Evolutionary conservation across 1,140 invertebrate species (phyloP).

Genomic region (Arion vulgaris): DNA sequence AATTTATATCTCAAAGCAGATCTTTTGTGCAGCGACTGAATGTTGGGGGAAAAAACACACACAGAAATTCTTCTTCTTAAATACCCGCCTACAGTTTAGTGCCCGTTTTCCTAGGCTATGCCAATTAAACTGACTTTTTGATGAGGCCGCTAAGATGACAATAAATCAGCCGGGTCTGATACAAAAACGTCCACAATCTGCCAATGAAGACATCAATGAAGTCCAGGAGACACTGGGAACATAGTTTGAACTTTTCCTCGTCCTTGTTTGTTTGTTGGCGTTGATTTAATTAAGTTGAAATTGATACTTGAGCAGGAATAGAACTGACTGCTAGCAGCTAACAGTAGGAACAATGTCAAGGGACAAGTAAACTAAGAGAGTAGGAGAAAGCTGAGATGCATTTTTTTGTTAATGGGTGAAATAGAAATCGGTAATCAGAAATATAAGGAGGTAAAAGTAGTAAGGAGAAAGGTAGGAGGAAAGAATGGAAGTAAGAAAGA

Average conservation of each 20-base stretch:
- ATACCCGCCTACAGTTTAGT: background rate
- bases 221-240: background rate
- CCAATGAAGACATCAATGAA: background rate
- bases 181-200: background rate
- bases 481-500: too few relatives aligned
- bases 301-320: too few relatives aligned
- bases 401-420: too few relatives aligned
- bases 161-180: background rate
- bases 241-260: background rate
- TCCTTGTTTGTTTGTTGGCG: background rate
- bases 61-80: background rate
- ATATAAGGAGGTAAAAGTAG: too few relatives aligned
- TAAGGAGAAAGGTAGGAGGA: too few relatives aligned
- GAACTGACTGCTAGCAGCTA: too few relatives aligned
- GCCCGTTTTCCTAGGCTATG: background rate
- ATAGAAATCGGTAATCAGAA: too few relatives aligned
- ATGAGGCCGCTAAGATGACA: background rate
- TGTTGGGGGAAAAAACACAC: background rate
- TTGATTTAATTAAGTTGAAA: background rate
- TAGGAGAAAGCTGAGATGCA: too few relatives aligned
- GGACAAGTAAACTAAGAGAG: too few relatives aligned
- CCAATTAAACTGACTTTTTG: conserved; percentile 1
- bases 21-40: background rate
- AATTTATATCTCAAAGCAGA: background rate
- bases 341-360: too few relatives aligned